Evolutionary conservation across 30 jellyfish, hydroid and myxozoan genomes (phyloP), one percentile per base, ranked within the genome.

Genomic region (Nemopilema nomurai): DNA sequence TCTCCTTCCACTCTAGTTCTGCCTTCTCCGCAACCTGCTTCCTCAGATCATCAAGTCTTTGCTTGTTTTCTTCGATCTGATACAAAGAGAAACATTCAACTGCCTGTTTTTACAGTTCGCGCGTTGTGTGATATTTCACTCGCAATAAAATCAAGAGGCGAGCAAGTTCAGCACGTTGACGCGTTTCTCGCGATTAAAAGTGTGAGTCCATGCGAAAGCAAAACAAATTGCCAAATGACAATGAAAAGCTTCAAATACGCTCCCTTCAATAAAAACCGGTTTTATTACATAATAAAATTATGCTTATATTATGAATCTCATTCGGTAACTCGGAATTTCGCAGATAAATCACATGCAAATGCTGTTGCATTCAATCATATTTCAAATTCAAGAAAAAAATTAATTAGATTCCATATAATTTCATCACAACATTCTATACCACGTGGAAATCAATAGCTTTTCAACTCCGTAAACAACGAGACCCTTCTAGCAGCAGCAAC

Each of bases 1-100:
- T 92, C 86, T 87, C 98, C 64, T 67, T 79, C 99, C 99, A 94
- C 80, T 94, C 99, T 21, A 89, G 16, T 67, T 94, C 97, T 1
- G 99, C 99, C 74, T 89, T 94, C 71, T 89, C 99, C 18, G 99
- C 95, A 1, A 97, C 99, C 50, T 72, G 90, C 41, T 87, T 86
- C 53, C 91, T 76, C 89, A 94, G 76, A 41, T 84, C 97, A 32
- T 85, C 87, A 73, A 94, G 50, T 0, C 97, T 89, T 74, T 87
- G 90, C 49, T 84, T 86, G 70, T 89, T 94, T 53, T 94, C 99
- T 76, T 94, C 99, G 79, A 94, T 94, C 99, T 94, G 67, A 22
- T 77, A n/a, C 24, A n/a, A 77, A 62, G 52, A 24, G 26, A 24
- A n/a, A n/a, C n/a, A n/a, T n/a, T n/a, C n/a, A n/a, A n/a, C n/a